These are phyloP conservation scores for Nomada fucata DNA, from an alignment of 2,888 invertebrate genomes.

Conservation along the genomic window DNA sequence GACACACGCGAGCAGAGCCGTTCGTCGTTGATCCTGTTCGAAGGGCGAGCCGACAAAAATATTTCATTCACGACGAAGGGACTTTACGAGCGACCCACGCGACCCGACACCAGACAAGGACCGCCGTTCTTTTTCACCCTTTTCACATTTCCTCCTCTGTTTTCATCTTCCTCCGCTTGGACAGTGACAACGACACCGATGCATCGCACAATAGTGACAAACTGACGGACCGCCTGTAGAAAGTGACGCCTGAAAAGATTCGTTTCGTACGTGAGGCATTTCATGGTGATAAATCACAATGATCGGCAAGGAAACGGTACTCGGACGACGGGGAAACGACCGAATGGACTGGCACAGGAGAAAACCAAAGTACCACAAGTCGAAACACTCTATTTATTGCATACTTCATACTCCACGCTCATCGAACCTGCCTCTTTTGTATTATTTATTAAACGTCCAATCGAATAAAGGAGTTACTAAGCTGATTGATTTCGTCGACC, in stretches of 20 bases:
- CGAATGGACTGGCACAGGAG: slow-evolving; percentile 53
- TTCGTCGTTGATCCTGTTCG: slow-evolving; percentile 16
- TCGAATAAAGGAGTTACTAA: slow-evolving; percentile 18
- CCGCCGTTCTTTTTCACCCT: neutral
- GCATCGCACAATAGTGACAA: slow-evolving; percentile 57
- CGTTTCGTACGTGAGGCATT: slow-evolving; percentile 15
- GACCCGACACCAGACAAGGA: slow-evolving; percentile 20
- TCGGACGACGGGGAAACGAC: slow-evolving; percentile 24
- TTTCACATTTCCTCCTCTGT: too few relatives aligned
- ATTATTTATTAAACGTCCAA: slow-evolving; percentile 48
- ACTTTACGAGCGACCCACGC: neutral
- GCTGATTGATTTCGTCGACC: slow-evolving; percentile 1
- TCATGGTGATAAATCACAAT: slow-evolving; percentile 29
- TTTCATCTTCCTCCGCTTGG: neutral
- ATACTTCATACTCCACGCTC: slow-evolving; percentile 10
- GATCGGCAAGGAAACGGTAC: slow-evolving; percentile 12
- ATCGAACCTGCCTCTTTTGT: slow-evolving; percentile 35
- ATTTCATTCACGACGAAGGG: slow-evolving; percentile 1
- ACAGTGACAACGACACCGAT: slow-evolving; percentile 65
- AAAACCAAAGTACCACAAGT: slow-evolving; percentile 66
- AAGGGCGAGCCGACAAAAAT: neutral
- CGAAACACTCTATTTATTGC: slow-evolving; percentile 43
- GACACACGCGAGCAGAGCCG: neutral
- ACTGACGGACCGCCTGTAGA: slow-evolving; percentile 50
- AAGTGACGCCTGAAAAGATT: slow-evolving; percentile 59